Percentiles rank a stretch among this genome's conserved stretches.
Evolutionary conservation across 2,113 vertebrate genomes (phyloP).

Genomic region (Bubo blakistoni): DNA sequence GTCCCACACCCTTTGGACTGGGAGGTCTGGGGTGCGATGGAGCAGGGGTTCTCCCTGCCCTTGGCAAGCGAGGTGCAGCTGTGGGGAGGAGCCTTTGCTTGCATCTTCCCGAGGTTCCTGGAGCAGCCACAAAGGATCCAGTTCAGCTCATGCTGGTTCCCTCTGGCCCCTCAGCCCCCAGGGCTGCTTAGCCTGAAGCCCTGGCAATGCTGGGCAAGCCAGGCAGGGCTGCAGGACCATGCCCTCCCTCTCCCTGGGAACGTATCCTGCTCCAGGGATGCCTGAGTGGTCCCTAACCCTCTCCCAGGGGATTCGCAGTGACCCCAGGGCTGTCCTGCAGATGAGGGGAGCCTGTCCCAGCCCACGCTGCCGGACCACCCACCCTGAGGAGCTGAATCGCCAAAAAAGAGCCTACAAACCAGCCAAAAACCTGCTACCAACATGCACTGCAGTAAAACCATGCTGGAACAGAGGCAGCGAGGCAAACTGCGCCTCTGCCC

Average conservation of each 20-base stretch:
- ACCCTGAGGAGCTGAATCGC: not conserved
- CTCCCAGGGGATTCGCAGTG: not conserved
- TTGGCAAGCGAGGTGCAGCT: not conserved
- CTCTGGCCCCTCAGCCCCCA: not conserved
- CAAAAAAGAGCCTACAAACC: not conserved
- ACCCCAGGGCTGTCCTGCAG: not conserved
- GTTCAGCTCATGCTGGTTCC: not conserved
- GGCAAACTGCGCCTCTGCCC: fast-evolving
- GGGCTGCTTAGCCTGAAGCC: not conserved
- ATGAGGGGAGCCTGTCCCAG: not conserved
- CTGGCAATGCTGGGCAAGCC: not conserved
- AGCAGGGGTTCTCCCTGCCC: not conserved
- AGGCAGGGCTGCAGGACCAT: fast-evolving
- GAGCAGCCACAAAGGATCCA: not conserved
- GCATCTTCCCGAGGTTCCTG: not conserved
- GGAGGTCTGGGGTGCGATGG: not conserved
- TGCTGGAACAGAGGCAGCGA: not conserved
- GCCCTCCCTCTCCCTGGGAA: not conserved
- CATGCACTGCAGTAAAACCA: not conserved
- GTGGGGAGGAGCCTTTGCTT: not conserved
- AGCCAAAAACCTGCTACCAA: not conserved
- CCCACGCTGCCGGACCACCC: not conserved
- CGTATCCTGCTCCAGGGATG: not conserved
- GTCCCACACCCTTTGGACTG: not conserved
- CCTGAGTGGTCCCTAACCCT: not conserved